A percentile compares a stretch with the other conserved stretches of the same genome.
phyloP scores from a whole-genome alignment of 2,113 vertebrate species.

The Notarius quadriscutis region DNA sequence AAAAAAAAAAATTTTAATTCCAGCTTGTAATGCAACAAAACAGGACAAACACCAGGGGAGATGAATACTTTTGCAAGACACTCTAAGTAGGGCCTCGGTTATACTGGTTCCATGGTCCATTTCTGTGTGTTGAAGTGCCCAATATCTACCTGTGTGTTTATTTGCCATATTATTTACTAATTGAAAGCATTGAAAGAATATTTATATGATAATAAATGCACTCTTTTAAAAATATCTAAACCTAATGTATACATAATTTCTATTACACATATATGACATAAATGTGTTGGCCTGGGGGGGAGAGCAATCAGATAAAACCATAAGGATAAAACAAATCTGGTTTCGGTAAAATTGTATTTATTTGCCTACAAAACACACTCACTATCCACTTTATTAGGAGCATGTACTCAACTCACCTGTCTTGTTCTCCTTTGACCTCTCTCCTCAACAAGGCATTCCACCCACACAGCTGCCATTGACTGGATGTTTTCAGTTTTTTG shows the following conservation, averaged over 20 bases:
- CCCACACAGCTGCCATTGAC: neutral
- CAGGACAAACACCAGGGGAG: no score
- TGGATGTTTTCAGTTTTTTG: neutral
- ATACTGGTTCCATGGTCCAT: no score
- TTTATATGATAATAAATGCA: neutral
- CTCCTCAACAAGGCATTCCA: neutral
- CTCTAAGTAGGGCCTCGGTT: no score
- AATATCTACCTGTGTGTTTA: neutral
- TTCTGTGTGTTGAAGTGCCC: neutral
- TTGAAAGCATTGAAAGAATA: neutral
- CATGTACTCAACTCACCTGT: neutral
- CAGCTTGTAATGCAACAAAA: no score
- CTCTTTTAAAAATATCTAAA: neutral
- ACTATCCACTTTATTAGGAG: neutral
- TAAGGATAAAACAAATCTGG: neutral
- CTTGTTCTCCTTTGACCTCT: neutral
- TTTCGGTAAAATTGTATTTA: neutral
- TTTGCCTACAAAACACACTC: neutral
- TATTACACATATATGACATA: neutral
- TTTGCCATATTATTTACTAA: neutral
- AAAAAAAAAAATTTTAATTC: no score
- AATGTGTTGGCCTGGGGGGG: neutral
- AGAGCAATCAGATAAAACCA: neutral
- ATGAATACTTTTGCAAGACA: no score
- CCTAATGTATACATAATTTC: neutral